phyloP scores from a whole-genome alignment of 1,140 invertebrate species.

The Sipha flava region DNA sequence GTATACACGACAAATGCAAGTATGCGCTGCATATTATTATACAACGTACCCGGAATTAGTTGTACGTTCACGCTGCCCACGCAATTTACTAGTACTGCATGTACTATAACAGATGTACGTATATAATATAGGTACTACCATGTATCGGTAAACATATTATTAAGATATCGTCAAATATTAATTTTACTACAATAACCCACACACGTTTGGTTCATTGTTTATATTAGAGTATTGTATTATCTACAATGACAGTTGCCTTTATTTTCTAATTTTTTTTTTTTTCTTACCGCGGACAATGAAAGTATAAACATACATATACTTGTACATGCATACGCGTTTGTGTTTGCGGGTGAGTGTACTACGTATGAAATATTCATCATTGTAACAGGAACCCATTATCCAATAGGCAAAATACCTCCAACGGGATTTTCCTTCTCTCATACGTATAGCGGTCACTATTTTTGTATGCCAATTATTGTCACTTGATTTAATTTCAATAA shows the following conservation, averaged over 20 bases:
- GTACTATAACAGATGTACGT: no score
- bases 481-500: slow-evolving; percentile 22
- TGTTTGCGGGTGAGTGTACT: background rate
- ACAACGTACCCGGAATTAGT: background rate
- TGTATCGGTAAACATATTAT: no score
- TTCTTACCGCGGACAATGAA: background rate
- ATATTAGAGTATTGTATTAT: background rate
- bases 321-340: background rate
- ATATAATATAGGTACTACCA: no score
- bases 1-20: no score
- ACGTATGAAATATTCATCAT: slow-evolving; percentile 11
- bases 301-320: background rate
- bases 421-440: background rate
- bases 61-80: background rate
- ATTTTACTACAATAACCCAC: background rate
- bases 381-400: slow-evolving; percentile 12
- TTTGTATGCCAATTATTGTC: slow-evolving; percentile 9
- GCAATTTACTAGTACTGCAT: no score
- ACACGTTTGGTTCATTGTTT: background rate
- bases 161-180: slow-evolving; percentile 5
- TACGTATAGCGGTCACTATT: background rate
- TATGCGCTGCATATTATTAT: background rate
- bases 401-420: background rate
- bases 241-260: background rate
- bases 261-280: background rate